Base-by-base conservation (phyloP, 1,140 invertebrate species). In the Bombus cullumanus region DNA sequence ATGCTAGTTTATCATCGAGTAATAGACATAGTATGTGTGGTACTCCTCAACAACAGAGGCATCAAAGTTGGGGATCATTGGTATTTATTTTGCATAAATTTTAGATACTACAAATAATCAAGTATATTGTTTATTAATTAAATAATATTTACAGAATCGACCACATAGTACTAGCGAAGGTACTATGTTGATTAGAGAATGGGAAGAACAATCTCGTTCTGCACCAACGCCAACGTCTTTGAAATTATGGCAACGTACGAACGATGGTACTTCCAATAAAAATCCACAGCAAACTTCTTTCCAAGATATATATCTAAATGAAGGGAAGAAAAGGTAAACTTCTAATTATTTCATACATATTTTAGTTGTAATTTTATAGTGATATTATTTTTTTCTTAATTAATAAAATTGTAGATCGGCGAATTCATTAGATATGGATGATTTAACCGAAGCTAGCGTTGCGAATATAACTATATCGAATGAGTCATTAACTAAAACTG, bases 181-280 rank as follows among this genome's bases (percentile, higher is more conserved):
- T 53, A 93, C 95, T 39, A 88, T 93, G 1, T 88, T 94, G 25
- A 92, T 94, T 62, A 86, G 92, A 74, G 95, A 96, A 86, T 96
- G 95, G 94, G 96, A 97, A 89, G 97, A 96, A 71, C 96, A 97
- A 87, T 96, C 96, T 2, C 94, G 96, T 91, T 97, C 96, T 13
- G 96, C 96, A 1, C 96, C 96, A 47, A 95, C 96, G 22, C 95
- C 95, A 31, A 95, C 94, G n/a, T 95, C 93, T 8, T 89, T 95
- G 31, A 95, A 94, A 89, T 89, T 94, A 57, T 95, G 94, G 92
- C 92, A 95, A 81, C 94, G 94, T 83, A 89, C 92, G 12, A 92
- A 92, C 12, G 93, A 91, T 66, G 87, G 89, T 12, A 69, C 81
- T 28, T 41, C 88, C 10, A 31, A 75, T 37, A 94, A 92, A 75